phyloP scores from a whole-genome alignment of 2,113 vertebrate genomes.

The Alosa alosa region DNA sequence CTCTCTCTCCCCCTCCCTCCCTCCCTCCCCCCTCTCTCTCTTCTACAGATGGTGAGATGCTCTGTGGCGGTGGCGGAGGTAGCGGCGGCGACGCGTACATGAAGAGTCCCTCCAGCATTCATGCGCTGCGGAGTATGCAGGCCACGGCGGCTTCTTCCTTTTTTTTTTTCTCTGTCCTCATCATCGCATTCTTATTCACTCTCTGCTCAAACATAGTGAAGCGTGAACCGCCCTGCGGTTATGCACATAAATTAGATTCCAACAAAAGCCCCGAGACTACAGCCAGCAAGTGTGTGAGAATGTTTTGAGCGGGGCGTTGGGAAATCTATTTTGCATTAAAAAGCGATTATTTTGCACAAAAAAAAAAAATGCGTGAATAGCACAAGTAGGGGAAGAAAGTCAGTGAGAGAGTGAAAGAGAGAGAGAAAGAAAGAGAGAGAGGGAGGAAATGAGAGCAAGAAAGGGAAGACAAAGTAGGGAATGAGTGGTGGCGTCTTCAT shows the following conservation, averaged over 20 bases:
- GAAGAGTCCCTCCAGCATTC: slow-evolving; percentile 3
- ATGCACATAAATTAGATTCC: slow-evolving; percentile 58
- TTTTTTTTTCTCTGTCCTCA: neutral
- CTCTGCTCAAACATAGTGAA: slow-evolving; percentile 42
- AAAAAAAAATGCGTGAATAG: slow-evolving; percentile 6
- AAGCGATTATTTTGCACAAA: slow-evolving; percentile 9
- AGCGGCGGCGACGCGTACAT: neutral
- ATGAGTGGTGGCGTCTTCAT: neutral
- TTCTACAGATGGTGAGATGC: too few relatives aligned
- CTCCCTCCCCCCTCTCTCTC: too few relatives aligned
- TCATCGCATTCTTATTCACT: slow-evolving; percentile 10
- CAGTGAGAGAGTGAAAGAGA: neutral
- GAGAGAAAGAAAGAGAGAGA: neutral
- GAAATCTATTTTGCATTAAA: slow-evolving; percentile 21
- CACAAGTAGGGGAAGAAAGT: neutral
- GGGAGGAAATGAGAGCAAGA: neutral
- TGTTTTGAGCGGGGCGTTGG: neutral
- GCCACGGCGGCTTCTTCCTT: neutral
- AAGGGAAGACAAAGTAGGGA: neutral
- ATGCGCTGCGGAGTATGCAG: neutral
- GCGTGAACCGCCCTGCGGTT: slow-evolving; percentile 53
- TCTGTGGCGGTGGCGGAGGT: too few relatives aligned
- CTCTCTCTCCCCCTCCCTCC: too few relatives aligned
- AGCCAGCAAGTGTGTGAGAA: neutral
- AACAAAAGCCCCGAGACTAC: slow-evolving; percentile 15